Conservation (phyloP, 2,888 invertebrate species). For the Caenorhabditis afra region DNA sequence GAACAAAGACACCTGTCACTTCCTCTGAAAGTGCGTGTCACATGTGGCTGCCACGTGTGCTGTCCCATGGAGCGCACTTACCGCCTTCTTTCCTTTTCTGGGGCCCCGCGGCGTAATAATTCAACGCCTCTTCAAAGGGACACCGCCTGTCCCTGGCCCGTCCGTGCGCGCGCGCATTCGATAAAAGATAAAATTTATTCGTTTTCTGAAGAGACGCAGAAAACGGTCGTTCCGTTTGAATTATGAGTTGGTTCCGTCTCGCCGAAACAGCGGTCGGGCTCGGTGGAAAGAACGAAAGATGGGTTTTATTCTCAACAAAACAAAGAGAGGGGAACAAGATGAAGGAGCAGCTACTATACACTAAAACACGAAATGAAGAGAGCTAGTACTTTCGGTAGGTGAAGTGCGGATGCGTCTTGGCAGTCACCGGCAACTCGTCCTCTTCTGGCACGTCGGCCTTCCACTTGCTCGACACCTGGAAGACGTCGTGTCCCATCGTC, state of each 20-base stretch:
- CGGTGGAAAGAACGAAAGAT: background rate
- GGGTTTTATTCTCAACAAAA: constrained; percentile 16
- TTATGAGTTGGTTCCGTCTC: constrained; percentile 25
- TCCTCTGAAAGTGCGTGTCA: background rate
- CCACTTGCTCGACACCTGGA: constrained; percentile 76
- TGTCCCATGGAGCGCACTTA: too few relatives aligned
- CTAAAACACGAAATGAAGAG: constrained; percentile 6
- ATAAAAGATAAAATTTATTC: constrained; percentile 62
- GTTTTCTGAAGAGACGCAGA: constrained; percentile 38
- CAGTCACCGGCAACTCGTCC: constrained; percentile 61
- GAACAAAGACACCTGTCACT: too few relatives aligned
- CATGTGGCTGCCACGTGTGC: too few relatives aligned
- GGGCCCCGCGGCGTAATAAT: constrained; percentile 20
- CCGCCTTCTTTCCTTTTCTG: background rate
- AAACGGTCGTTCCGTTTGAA: constrained; percentile 46
- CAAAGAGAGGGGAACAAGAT: constrained; percentile 14
- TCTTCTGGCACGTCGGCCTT: constrained; percentile 74
- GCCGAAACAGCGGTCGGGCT: background rate
- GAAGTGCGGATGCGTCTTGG: constrained; percentile 74
- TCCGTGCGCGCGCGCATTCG: constrained; percentile 50
- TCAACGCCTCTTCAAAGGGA: constrained; percentile 53
- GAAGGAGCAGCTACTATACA: constrained; percentile 12
- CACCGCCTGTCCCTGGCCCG: constrained; percentile 26
- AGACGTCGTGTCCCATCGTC: constrained; percentile 80
- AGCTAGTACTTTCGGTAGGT: constrained; percentile 71